Conservation (phyloP, 2,797 vertebrate genomes). For the Myripristis murdjan region DNA sequence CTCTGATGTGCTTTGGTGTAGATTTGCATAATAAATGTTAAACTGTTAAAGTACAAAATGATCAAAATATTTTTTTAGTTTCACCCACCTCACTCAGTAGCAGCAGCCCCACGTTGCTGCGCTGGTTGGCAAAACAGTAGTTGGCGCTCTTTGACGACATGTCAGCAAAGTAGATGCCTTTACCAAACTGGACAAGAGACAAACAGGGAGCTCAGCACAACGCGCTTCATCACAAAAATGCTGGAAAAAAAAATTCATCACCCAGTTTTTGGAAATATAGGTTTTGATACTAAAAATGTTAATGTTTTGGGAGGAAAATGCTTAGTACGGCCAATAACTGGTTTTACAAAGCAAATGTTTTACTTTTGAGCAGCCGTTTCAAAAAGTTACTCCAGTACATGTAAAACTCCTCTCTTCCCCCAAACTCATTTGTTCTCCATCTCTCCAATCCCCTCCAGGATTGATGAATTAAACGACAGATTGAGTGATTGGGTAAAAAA, state of each 20-base stretch:
- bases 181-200: slow-evolving; percentile 88
- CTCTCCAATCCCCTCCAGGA: no score
- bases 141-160: slow-evolving; percentile 96
- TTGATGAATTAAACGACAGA: no score
- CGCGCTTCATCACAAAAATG: neutral
- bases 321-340: no score
- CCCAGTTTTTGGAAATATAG: no score
- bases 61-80: neutral
- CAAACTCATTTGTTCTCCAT: no score
- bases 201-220: neutral
- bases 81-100: slow-evolving; percentile 89
- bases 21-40: neutral
- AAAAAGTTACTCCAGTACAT: no score
- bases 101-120: slow-evolving; percentile 86
- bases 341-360: no score
- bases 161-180: slow-evolving; percentile 96
- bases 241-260: neutral
- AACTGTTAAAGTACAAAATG: neutral
- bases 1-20: no score
- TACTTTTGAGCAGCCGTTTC: no score
- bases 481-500: neutral
- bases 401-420: no score
- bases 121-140: slow-evolving; percentile 90
- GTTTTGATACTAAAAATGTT: no score
- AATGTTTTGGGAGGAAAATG: no score